Evolutionary conservation across 2,888 invertebrate genomes (phyloP).

Genomic region (Patella ulyssiponensis): DNA sequence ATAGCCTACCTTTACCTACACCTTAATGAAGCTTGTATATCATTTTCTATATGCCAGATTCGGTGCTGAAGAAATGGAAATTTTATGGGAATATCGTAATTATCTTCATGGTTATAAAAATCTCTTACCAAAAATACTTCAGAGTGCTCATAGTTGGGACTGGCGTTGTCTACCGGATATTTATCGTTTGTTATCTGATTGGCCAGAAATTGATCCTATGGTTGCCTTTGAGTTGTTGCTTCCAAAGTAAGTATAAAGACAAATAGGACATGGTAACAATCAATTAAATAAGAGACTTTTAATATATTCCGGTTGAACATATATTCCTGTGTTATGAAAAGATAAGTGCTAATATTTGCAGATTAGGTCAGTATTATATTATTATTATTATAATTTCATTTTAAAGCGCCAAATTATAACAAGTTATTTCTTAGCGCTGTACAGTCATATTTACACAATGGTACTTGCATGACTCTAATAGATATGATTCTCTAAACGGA

Average conservation of each 20-base stretch:
- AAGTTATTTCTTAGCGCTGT: no score
- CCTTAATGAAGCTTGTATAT: background rate
- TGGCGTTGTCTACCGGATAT: constrained; percentile 89
- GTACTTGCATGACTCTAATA: no score
- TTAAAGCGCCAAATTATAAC: no score
- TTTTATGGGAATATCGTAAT: constrained; percentile 94
- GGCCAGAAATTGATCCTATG: constrained; percentile 87
- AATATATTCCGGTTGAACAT: no score
- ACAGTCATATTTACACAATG: no score
- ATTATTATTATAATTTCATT: no score
- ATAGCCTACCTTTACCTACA: background rate
- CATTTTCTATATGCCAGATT: constrained; percentile 48
- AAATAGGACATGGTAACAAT: background rate
- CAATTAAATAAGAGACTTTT: background rate
- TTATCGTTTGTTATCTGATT: constrained; percentile 88
- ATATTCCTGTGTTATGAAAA: no score
- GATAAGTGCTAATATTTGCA: no score
- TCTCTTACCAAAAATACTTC: constrained; percentile 71
- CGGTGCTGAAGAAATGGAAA: constrained; percentile 73
- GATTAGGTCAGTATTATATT: no score
- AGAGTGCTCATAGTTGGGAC: constrained; percentile 81
- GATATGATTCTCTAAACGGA: no score
- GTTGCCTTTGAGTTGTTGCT: constrained; percentile 92
- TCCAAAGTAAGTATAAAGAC: constrained; percentile 81
- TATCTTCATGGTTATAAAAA: constrained; percentile 87